Evolutionary conservation across 2,113 vertebrate genomes (phyloP).

Genomic region (Tragelaphus imberbis): DNA sequence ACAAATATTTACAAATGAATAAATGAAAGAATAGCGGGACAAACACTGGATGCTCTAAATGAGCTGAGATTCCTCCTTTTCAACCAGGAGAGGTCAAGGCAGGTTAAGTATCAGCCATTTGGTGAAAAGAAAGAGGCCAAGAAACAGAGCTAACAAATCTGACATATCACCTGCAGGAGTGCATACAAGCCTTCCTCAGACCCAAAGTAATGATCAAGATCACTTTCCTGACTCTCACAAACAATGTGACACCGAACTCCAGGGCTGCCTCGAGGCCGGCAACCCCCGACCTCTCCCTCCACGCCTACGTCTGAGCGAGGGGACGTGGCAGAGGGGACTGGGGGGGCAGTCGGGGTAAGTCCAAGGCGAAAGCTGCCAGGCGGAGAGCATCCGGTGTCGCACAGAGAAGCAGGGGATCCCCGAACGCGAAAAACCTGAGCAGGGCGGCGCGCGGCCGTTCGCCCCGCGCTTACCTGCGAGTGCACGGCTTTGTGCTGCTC

Average conservation of each 20-base stretch:
- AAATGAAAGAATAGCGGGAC: not conserved
- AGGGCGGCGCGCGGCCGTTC: not conserved
- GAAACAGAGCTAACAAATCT: not conserved
- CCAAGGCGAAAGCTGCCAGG: not conserved
- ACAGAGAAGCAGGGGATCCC: accelerated
- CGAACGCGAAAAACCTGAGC: not conserved
- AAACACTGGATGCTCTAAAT: not conserved
- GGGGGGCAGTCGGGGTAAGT: not conserved
- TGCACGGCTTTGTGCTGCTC: constrained; percentile 98
- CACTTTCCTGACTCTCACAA: not conserved
- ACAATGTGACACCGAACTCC: not conserved
- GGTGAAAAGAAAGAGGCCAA: not conserved
- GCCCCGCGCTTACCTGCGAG: constrained; percentile 86
- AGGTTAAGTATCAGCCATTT: not conserved
- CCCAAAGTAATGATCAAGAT: not conserved
- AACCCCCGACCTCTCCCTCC: not conserved
- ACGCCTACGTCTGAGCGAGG: not conserved
- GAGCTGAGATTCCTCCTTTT: not conserved
- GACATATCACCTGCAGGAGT: not conserved
- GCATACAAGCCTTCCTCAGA: not conserved
- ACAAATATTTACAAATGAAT: not conserved
- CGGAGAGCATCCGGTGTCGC: not conserved
- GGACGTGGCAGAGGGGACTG: not conserved
- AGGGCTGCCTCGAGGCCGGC: not conserved
- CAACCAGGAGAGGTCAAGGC: not conserved